Conservation (phyloP, 2,888 invertebrate species). For the Lycocerus yunnanus region DNA sequence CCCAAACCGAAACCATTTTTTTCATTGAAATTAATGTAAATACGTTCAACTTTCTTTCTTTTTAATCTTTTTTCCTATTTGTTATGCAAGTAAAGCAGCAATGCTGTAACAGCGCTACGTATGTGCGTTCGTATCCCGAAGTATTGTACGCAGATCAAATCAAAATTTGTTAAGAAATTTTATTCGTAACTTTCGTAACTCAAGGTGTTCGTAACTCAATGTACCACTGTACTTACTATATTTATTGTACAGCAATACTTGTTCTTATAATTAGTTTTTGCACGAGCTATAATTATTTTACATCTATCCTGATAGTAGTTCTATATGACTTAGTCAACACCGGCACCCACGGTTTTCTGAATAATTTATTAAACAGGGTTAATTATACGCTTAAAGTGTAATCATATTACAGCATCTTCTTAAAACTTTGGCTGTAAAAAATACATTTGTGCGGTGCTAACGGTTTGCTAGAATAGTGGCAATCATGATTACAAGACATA, state of each 20-base stretch:
- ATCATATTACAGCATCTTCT: background rate
- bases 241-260: background rate
- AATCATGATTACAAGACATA: background rate
- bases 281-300: background rate
- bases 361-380: background rate
- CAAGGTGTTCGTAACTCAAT: too few species aligned
- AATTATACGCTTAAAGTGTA: background rate
- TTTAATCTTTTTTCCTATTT: too few species aligned
- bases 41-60: too few species aligned
- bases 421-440: background rate
- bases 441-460: background rate
- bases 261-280: background rate
- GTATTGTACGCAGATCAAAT: too few species aligned
- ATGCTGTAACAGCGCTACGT: too few species aligned
- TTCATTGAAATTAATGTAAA: too few species aligned
- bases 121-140: too few species aligned
- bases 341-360: background rate
- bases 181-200: too few species aligned
- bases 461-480: background rate
- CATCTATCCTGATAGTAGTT: background rate
- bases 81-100: too few species aligned
- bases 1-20: too few species aligned
- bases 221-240: too few species aligned
- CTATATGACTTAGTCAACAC: background rate
- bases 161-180: too few species aligned